These are phyloP conservation scores for Ectobius pallidus DNA, from an alignment of 2,888 invertebrate species.

Conservation along the genomic window DNA sequence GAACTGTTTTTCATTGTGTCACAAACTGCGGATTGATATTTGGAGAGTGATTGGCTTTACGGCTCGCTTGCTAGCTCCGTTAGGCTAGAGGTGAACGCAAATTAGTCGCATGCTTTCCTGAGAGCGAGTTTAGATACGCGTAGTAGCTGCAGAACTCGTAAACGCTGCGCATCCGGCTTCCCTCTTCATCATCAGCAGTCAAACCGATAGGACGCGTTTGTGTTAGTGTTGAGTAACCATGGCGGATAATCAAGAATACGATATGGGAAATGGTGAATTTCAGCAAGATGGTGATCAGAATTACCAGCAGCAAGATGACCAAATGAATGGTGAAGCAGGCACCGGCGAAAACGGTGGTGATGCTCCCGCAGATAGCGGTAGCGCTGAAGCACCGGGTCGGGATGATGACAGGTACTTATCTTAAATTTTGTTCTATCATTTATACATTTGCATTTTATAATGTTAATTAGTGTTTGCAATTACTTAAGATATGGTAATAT, in stretches of 20 bases:
- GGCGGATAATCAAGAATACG: slow-evolving; percentile 67
- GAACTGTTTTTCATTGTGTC: slow-evolving; percentile 5
- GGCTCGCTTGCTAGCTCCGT: slow-evolving; percentile 10
- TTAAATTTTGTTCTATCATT: slow-evolving; percentile 8
- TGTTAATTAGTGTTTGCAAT: not conserved
- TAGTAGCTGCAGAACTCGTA: not conserved
- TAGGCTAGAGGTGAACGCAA: not conserved
- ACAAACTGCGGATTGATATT: not conserved
- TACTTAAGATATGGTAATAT: not conserved
- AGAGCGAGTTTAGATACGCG: slow-evolving; percentile 15
- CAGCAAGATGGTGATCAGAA: slow-evolving; percentile 63
- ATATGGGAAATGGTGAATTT: slow-evolving; percentile 81
- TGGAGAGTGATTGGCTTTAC: not conserved
- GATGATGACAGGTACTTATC: slow-evolving; percentile 66
- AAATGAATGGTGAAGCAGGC: slow-evolving; percentile 51
- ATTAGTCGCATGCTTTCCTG: no score
- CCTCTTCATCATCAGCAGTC: slow-evolving; percentile 38
- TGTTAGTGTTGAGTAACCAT: slow-evolving; percentile 53
- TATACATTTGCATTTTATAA: not conserved
- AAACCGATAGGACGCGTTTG: slow-evolving; percentile 32
- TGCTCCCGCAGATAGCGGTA: slow-evolving; percentile 70
- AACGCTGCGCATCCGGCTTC: slow-evolving; percentile 1
- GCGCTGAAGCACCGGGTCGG: slow-evolving; percentile 76
- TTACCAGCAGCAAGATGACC: slow-evolving; percentile 62
- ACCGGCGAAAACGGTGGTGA: slow-evolving; percentile 63